Percentiles rank a stretch among this genome's conserved stretches.
Conservation (phyloP, 2,113 vertebrate species). For the Hiodon tergisus region DNA sequence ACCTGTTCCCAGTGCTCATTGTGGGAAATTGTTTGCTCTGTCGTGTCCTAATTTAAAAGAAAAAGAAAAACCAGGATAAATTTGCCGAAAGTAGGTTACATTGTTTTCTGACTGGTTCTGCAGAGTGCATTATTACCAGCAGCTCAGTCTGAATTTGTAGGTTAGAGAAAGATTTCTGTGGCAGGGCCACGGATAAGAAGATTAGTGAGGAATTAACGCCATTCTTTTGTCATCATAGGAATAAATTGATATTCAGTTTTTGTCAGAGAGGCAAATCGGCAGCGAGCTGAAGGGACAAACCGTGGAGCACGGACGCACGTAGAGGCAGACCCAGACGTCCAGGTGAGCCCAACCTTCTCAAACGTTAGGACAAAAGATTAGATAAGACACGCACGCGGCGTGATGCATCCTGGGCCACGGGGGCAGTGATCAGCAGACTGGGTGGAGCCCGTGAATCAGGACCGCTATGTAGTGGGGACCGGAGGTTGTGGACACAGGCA, state of each 20-base stretch:
- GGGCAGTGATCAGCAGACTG: too few species aligned
- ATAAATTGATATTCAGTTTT: constrained; percentile 72
- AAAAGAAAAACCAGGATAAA: not conserved
- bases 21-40: too few species aligned
- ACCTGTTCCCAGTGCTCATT: too few species aligned
- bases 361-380: too few species aligned
- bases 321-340: too few species aligned
- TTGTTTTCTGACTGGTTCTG: not conserved
- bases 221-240: constrained; percentile 71
- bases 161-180: constrained; percentile 71
- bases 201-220: constrained; percentile 73
- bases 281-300: constrained; percentile 40
- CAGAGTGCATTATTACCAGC: not conserved
- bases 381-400: too few species aligned
- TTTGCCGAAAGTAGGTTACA: constrained; percentile 8
- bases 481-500: constrained; percentile 29
- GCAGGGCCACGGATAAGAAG: constrained; percentile 59
- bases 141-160: constrained; percentile 58
- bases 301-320: constrained; percentile 26
- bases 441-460: too few species aligned
- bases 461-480: too few species aligned
- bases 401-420: too few species aligned
- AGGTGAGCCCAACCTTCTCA: too few species aligned
- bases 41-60: not conserved
- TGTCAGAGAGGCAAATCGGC: constrained; percentile 51